Evolutionary conservation across 1,140 invertebrate species (phyloP).

Genomic region (Lepidurus arcticus): DNA sequence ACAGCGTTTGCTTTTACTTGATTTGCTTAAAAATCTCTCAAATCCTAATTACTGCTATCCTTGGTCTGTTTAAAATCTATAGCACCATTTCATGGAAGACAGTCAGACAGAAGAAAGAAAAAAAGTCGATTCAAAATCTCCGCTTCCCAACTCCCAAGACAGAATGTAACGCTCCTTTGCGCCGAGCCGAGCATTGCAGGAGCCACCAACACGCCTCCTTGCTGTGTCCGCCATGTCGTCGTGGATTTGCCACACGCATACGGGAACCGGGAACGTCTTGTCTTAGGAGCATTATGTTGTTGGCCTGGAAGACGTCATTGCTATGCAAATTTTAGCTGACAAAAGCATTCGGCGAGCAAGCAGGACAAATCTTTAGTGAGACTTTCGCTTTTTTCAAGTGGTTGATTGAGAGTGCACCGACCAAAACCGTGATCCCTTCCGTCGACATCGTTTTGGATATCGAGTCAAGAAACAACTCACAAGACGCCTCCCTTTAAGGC

Average conservation of each 20-base stretch:
- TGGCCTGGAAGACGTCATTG: constrained; percentile 18
- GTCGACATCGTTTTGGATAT: background rate
- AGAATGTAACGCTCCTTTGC: background rate
- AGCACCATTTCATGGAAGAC: background rate
- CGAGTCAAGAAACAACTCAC: no score
- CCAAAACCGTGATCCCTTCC: background rate
- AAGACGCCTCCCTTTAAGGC: no score
- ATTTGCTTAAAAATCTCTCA: background rate
- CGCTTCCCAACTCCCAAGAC: background rate
- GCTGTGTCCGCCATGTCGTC: constrained; percentile 6
- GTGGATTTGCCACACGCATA: background rate
- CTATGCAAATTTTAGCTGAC: constrained; percentile 1
- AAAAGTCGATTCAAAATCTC: background rate
- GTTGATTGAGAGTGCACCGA: background rate
- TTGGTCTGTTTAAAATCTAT: background rate
- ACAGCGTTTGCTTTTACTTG: background rate
- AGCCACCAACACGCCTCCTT: background rate
- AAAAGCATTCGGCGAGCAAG: background rate
- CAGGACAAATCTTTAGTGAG: background rate
- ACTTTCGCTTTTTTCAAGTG: background rate
- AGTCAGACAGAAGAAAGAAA: no score
- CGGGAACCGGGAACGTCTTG: background rate
- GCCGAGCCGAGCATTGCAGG: background rate
- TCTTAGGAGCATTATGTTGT: constrained; percentile 15
- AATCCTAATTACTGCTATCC: background rate